Conservation (phyloP, 1,140 invertebrate genomes). For the Pararge aegeria region DNA sequence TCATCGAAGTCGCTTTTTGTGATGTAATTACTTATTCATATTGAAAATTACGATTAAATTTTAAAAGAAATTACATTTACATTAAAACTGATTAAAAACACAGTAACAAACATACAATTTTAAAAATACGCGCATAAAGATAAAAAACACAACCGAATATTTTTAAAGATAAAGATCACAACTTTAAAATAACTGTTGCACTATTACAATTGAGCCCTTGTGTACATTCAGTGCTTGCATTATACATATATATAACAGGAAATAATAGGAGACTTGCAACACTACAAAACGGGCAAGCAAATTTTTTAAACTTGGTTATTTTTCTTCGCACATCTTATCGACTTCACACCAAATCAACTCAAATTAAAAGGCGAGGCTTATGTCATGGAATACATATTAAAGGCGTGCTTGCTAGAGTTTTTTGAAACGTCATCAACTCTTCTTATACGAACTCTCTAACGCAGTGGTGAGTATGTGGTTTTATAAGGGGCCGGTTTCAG, state of each 20-base stretch:
- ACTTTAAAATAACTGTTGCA: slow-evolving; percentile 27
- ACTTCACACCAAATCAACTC: no score
- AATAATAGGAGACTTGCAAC: no score
- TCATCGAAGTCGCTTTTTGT: not conserved
- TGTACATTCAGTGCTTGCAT: not conserved
- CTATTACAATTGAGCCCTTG: slow-evolving; percentile 20
- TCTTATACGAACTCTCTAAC: no score
- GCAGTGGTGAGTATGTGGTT: no score
- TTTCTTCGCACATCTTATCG: no score
- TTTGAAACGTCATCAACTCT: no score
- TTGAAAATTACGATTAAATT: not conserved
- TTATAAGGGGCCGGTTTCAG: no score
- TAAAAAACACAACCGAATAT: slow-evolving; percentile 35
- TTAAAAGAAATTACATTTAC: slow-evolving; percentile 9
- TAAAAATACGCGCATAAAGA: slow-evolving; percentile 23
- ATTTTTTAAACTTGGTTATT: no score
- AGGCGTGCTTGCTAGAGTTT: no score
- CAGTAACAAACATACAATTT: slow-evolving; percentile 22
- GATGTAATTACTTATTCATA: not conserved
- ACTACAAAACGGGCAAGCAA: no score
- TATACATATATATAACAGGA: not conserved
- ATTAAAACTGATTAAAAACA: slow-evolving; percentile 19
- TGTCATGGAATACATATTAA: no score
- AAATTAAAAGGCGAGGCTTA: no score
- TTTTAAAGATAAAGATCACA: slow-evolving; percentile 30